Conservation (phyloP, 2,797 vertebrate genomes). For the Champsocephalus gunnari region DNA sequence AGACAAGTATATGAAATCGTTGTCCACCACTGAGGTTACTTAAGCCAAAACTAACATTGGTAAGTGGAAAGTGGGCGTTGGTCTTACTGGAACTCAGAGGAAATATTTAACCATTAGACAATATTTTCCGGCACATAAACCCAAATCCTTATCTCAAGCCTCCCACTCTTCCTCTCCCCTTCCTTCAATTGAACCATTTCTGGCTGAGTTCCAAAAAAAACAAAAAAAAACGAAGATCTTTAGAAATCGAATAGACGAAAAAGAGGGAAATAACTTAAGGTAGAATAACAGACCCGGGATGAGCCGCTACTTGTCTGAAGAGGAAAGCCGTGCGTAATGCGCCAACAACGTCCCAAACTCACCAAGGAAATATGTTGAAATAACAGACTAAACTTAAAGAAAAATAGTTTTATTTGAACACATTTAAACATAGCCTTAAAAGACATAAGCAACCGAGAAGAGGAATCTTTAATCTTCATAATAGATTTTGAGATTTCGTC, state of each 20-base stretch:
- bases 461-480: fast-evolving
- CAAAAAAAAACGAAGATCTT: fast-evolving
- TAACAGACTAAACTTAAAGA: background rate
- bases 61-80: conserved; percentile 61
- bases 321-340: conserved; percentile 9
- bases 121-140: conserved; percentile 30
- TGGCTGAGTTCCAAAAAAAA: background rate
- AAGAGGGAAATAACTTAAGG: background rate
- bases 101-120: conserved; percentile 57
- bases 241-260: background rate
- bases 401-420: background rate
- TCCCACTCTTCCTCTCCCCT: background rate
- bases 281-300: background rate
- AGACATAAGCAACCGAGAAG: no score
- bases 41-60: conserved; percentile 27
- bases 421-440: no score
- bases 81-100: conserved; percentile 50
- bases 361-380: background rate
- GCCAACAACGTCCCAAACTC: background rate
- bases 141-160: conserved; percentile 30
- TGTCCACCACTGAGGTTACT: background rate
- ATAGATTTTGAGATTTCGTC: fast-evolving
- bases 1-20: background rate
- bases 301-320: background rate
- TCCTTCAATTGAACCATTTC: background rate